Percentiles rank a stretch among this genome's conserved stretches.
Evolutionary conservation across 2,113 vertebrate genomes (phyloP).

Genomic region (Acinonyx jubatus): DNA sequence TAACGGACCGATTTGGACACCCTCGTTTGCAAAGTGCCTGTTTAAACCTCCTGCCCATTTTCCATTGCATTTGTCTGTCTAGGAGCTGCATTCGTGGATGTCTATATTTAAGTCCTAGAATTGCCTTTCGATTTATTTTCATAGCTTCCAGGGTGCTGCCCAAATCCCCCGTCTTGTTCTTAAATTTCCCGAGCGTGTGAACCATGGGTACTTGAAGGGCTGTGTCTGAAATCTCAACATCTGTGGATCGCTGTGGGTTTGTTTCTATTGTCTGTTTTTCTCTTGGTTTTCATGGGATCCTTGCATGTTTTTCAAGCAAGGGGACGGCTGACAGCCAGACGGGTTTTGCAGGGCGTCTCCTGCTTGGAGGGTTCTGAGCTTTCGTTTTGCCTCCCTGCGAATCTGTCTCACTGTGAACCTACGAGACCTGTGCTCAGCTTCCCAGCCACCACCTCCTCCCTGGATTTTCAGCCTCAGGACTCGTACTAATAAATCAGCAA

Average conservation of each 20-base stretch:
- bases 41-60: neutral
- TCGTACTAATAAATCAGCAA: neutral
- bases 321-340: accelerated
- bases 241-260: neutral
- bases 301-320: neutral
- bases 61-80: neutral
- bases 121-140: neutral
- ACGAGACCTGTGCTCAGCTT: neutral
- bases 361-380: neutral
- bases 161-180: neutral
- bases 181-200: neutral
- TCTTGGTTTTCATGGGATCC: neutral
- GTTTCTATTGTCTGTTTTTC: neutral
- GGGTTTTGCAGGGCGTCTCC: too few relatives aligned
- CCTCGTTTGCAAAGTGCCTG: accelerated
- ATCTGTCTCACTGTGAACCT: neutral
- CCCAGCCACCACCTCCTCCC: accelerated
- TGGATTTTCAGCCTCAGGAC: too few relatives aligned
- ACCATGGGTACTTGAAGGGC: neutral
- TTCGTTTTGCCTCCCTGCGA: neutral
- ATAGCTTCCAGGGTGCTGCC: neutral
- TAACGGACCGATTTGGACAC: neutral
- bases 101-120: neutral
- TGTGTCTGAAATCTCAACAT: neutral
- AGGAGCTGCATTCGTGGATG: neutral